Evolutionary conservation across 2,113 vertebrate species (phyloP).

Genomic region (Speoplatyrhinus poulsoni): DNA sequence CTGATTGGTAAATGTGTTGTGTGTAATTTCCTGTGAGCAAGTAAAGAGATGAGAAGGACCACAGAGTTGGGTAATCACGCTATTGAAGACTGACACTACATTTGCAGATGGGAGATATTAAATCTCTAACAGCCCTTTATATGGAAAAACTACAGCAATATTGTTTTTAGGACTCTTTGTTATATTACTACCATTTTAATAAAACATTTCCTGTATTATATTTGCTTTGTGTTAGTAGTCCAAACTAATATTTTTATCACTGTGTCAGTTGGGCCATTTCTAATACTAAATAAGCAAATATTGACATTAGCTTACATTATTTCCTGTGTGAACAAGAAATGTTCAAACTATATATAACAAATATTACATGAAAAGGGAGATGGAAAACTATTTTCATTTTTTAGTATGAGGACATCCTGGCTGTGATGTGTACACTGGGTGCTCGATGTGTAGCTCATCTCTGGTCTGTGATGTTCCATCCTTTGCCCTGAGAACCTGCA

Average conservation of each 20-base stretch:
- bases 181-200: not conserved
- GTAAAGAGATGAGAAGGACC: conserved; percentile 35
- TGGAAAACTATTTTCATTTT: not conserved
- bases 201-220: not conserved
- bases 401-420: not conserved
- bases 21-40: conserved; percentile 60
- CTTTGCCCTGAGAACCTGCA: conserved; percentile 21
- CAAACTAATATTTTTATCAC: too few species aligned
- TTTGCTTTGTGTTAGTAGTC: too few species aligned
- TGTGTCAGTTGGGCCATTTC: too few species aligned
- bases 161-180: conserved; percentile 2
- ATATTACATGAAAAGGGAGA: too few species aligned
- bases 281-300: too few species aligned
- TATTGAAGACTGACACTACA: conserved; percentile 20
- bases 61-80: conserved; percentile 34
- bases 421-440: not conserved
- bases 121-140: conserved; percentile 13
- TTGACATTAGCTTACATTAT: too few species aligned
- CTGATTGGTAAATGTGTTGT: conserved; percentile 69
- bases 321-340: too few species aligned
- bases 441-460: not conserved
- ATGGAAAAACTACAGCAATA: not conserved
- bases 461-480: not conserved
- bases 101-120: conserved; percentile 14
- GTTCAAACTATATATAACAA: too few species aligned